These are phyloP conservation scores for Reticulitermes speratus DNA, from an alignment of 1,140 invertebrate species.

Conservation along the genomic window DNA sequence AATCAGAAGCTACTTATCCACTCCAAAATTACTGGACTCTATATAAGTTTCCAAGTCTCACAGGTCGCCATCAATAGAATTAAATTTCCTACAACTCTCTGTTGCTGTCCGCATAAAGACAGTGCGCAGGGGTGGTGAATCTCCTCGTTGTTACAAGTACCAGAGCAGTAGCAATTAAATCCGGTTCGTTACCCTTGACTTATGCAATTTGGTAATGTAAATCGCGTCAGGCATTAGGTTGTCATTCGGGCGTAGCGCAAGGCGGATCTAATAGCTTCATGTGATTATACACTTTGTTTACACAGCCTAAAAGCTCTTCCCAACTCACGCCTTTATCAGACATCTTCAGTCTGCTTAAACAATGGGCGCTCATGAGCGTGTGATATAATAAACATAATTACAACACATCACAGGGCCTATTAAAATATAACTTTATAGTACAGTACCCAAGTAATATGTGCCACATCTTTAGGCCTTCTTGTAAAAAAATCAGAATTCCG, in stretches of 20 bases:
- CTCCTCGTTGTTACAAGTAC: not conserved
- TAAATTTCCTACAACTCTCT: no score
- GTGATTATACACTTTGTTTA: not conserved
- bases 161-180: not conserved
- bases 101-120: no score
- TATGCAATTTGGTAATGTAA: not conserved
- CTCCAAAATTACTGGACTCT: no score
- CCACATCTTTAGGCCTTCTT: no score
- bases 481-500: no score
- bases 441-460: no score
- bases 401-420: not conserved
- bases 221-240: not conserved
- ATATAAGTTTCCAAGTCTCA: no score
- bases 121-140: not conserved
- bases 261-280: conserved; percentile 11
- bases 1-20: no score
- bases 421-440: no score
- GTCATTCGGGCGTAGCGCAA: no score
- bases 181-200: not conserved
- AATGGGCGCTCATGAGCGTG: not conserved
- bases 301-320: not conserved
- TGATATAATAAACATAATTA: not conserved
- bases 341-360: not conserved
- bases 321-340: not conserved
- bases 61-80: no score